These are phyloP conservation scores for Heliconius charithonia DNA, from an alignment of 2,888 invertebrate species.

Conservation along the genomic window DNA sequence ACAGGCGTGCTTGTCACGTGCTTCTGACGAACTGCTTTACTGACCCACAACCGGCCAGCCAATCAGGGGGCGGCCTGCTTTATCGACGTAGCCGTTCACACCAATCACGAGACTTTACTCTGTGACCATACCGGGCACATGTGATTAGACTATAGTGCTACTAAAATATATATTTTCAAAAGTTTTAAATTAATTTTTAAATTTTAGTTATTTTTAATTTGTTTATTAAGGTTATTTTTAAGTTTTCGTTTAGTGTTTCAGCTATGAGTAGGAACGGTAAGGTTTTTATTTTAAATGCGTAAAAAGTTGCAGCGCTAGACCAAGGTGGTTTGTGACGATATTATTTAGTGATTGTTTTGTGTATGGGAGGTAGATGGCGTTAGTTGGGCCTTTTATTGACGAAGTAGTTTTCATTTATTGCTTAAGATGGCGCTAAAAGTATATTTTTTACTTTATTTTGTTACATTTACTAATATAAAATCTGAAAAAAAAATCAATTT, in stretches of 20 bases:
- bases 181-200: slow-evolving; percentile 12
- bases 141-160: slow-evolving; percentile 63
- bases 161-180: neutral
- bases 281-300: slow-evolving; percentile 51
- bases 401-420: neutral
- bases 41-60: slow-evolving; percentile 55
- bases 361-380: neutral
- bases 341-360: slow-evolving; percentile 19
- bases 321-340: slow-evolving; percentile 39
- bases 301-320: slow-evolving; percentile 54
- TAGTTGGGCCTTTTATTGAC: neutral
- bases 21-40: slow-evolving; percentile 57
- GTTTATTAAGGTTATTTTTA: slow-evolving; percentile 23
- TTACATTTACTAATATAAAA: neutral
- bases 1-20: slow-evolving; percentile 65
- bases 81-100: slow-evolving; percentile 53
- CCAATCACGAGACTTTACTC: slow-evolving; percentile 66
- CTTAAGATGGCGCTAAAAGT: slow-evolving; percentile 58
- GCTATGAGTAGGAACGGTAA: slow-evolving; percentile 73
- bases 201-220: slow-evolving; percentile 41
- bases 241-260: slow-evolving; percentile 33
- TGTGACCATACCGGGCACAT: slow-evolving; percentile 70
- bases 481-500: no score
- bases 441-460: neutral
- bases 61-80: slow-evolving; percentile 56